These are phyloP conservation scores for Aegotheles bennettii DNA, from an alignment of 2,113 vertebrate genomes.

Conservation along the genomic window DNA sequence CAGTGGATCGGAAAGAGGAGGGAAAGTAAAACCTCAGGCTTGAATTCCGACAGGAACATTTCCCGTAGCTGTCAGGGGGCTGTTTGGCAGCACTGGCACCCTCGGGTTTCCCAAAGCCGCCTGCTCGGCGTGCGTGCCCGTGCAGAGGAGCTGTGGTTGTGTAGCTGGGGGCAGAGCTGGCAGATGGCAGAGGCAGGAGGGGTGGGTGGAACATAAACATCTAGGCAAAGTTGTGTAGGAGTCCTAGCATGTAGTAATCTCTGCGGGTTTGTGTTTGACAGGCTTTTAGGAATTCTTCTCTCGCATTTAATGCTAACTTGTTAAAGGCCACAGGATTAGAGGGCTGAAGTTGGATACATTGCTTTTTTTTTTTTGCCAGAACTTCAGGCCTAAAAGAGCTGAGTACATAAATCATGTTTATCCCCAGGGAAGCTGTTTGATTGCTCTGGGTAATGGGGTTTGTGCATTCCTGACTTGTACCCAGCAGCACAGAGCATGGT, in stretches of 20 bases:
- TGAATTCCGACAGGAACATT: not conserved
- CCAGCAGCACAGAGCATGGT: not conserved
- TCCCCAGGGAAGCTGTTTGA: not conserved
- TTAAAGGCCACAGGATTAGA: not conserved
- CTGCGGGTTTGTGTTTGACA: not conserved
- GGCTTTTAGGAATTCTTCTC: not conserved
- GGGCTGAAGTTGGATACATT: not conserved
- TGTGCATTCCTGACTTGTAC: not conserved
- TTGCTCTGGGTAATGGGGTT: not conserved
- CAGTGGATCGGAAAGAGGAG: not conserved
- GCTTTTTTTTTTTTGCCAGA: not conserved
- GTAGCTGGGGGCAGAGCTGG: not conserved
- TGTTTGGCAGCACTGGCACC: not conserved
- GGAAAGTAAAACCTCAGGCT: not conserved
- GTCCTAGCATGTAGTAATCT: not conserved
- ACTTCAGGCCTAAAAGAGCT: not conserved
- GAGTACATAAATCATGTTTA: not conserved
- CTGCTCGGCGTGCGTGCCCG: rapidly evolving
- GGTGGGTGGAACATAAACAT: not conserved
- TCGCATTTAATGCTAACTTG: not conserved
- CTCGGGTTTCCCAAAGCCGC: not conserved
- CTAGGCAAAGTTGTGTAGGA: not conserved
- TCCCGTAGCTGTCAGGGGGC: not conserved
- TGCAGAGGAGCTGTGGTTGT: not conserved
- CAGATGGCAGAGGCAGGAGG: not conserved